Conservation (phyloP, 2,888 invertebrate genomes). For the Labia minor region DNA sequence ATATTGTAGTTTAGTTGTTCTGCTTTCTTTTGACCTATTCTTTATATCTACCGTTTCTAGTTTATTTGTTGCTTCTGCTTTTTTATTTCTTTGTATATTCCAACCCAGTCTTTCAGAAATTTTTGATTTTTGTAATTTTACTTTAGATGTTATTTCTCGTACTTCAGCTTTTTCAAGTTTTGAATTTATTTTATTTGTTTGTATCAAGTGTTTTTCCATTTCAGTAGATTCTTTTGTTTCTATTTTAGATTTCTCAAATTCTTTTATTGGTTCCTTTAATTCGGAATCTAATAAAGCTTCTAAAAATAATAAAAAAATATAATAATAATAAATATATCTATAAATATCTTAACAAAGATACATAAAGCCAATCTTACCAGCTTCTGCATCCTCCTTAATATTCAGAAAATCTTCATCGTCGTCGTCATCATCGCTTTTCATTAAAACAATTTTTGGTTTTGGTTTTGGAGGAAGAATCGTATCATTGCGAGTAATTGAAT, state of each 20-base stretch:
- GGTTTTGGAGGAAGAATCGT: conserved; percentile 30
- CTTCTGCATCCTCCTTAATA: conserved; percentile 47
- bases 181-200: conserved; percentile 37
- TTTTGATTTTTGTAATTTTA: conserved; percentile 18
- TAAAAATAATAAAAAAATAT: not conserved
- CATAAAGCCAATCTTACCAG: conserved; percentile 32
- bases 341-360: conserved; percentile 15
- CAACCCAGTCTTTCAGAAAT: not conserved
- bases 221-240: conserved; percentile 21
- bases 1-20: conserved; percentile 23
- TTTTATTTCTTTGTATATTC: not conserved
- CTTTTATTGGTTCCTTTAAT: not conserved
- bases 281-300: not conserved
- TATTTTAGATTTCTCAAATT: conserved; percentile 21
- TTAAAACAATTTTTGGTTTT: conserved; percentile 28
- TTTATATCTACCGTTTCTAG: conserved; percentile 18
- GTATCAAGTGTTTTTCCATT: conserved; percentile 28
- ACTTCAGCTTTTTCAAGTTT: conserved; percentile 25
- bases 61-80: not conserved
- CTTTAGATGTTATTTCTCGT: conserved; percentile 20
- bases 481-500: conserved; percentile 8
- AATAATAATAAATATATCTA: not conserved
- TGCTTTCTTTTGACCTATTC: conserved; percentile 14
- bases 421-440: conserved; percentile 43
- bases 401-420: conserved; percentile 52